Conservation (phyloP, 2,113 vertebrate species). For the Eretmochelys imbricata region DNA sequence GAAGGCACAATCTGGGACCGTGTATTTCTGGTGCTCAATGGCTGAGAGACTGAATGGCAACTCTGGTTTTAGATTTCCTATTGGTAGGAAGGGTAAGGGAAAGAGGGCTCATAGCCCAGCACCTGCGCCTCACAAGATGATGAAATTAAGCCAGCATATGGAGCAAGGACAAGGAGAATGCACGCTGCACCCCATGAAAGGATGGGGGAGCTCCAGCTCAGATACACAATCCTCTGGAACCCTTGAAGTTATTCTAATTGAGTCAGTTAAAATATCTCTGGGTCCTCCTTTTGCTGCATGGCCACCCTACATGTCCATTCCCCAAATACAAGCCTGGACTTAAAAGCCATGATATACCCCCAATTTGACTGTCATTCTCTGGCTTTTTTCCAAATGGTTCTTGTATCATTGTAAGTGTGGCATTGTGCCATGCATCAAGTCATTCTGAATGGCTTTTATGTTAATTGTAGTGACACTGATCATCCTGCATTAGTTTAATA, state of each 20-base stretch:
- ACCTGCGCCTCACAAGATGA: background rate
- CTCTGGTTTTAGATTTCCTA: background rate
- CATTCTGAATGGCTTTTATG: background rate
- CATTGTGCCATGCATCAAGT: background rate
- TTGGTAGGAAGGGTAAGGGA: background rate
- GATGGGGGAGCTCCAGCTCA: background rate
- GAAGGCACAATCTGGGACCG: background rate
- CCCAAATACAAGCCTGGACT: background rate
- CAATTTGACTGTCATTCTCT: background rate
- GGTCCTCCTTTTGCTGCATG: background rate
- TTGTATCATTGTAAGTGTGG: background rate
- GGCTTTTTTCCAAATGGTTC: background rate
- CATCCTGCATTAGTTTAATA: background rate
- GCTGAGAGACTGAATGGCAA: background rate
- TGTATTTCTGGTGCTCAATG: background rate
- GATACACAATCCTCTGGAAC: background rate
- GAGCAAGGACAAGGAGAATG: background rate
- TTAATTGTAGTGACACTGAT: background rate
- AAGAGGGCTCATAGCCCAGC: background rate
- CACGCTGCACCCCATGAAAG: background rate
- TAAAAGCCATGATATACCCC: background rate
- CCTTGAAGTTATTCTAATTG: background rate
- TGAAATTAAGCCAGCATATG: background rate
- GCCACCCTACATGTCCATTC: background rate
- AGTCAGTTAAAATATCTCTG: background rate